Conservation (phyloP, 2,113 vertebrate species). For the Triplophysa siluroides region DNA sequence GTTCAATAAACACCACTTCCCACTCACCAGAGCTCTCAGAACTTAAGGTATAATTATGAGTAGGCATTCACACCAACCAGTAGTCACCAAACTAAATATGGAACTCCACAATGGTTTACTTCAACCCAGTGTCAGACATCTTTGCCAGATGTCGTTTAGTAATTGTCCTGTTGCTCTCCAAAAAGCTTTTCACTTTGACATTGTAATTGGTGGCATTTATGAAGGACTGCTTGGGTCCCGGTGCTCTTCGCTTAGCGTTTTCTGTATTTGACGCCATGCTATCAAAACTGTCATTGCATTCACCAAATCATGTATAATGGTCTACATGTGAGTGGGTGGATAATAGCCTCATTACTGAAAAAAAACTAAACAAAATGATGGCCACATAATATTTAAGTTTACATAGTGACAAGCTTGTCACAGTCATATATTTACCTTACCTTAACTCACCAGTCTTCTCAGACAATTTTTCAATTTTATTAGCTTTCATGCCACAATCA, state of each 20-base stretch:
- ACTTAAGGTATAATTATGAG: slow-evolving; percentile 58
- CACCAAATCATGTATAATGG: slow-evolving; percentile 32
- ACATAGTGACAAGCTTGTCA: slow-evolving; percentile 3
- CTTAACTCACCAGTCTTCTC: neutral
- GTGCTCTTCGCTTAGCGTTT: neutral
- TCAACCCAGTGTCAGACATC: slow-evolving; percentile 11
- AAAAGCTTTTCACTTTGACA: slow-evolving; percentile 33
- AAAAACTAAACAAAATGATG: slow-evolving; percentile 28
- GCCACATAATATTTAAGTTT: slow-evolving; percentile 34
- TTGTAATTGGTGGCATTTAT: slow-evolving; percentile 37
- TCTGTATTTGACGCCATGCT: slow-evolving; percentile 28
- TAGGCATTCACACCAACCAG: slow-evolving; percentile 37
- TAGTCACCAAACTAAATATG: slow-evolving; percentile 60
- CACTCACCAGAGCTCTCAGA: slow-evolving; percentile 39
- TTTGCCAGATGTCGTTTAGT: slow-evolving; percentile 29
- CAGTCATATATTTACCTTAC: neutral
- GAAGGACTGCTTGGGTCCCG: slow-evolving; percentile 8
- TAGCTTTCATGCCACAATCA: slow-evolving; percentile 15
- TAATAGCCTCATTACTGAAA: slow-evolving; percentile 48
- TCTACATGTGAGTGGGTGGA: slow-evolving; percentile 26
- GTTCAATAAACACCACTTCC: slow-evolving; percentile 39
- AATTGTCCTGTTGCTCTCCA: slow-evolving; percentile 18
- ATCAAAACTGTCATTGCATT: slow-evolving; percentile 26
- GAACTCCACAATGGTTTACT: slow-evolving; percentile 26
- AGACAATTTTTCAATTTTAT: neutral